Evolutionary conservation across 2,888 invertebrate species (phyloP).

Genomic region (Priocnemis perturbator): DNA sequence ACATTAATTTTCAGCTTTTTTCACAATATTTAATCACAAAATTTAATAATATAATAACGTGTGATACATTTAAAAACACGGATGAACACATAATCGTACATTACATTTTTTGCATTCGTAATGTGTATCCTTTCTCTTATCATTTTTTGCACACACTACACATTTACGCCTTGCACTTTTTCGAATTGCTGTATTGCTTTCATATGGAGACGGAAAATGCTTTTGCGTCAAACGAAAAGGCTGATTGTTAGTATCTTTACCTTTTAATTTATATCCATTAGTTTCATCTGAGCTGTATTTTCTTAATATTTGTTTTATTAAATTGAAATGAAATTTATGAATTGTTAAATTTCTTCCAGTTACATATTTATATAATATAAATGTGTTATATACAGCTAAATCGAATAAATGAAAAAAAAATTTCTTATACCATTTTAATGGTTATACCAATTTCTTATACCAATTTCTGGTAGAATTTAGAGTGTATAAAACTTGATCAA

Average conservation of each 20-base stretch:
- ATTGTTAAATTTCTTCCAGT: slow-evolving; percentile 21
- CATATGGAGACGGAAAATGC: slow-evolving; percentile 16
- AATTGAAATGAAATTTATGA: slow-evolving; percentile 15
- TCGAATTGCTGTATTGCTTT: slow-evolving; percentile 16
- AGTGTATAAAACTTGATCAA: slow-evolving; percentile 1
- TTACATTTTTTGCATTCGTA: slow-evolving; percentile 14
- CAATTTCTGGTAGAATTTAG: slow-evolving; percentile 14
- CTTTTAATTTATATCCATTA: slow-evolving; percentile 9
- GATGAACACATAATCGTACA: slow-evolving; percentile 6
- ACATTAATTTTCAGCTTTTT: slow-evolving; percentile 8
- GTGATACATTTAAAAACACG: slow-evolving; percentile 15
- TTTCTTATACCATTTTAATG: slow-evolving; percentile 21
- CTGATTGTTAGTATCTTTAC: slow-evolving; percentile 8
- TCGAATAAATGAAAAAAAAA: slow-evolving; percentile 29
- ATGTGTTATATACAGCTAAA: slow-evolving; percentile 25
- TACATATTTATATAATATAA: slow-evolving; percentile 24
- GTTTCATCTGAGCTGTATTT: not conserved
- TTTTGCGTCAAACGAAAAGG: slow-evolving; percentile 12
- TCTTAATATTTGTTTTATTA: slow-evolving; percentile 18
- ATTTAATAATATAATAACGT: slow-evolving; percentile 23
- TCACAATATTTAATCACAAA: slow-evolving; percentile 24
- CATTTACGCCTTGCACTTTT: slow-evolving; percentile 14
- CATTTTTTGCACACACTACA: slow-evolving; percentile 10
- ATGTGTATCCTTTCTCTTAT: slow-evolving; percentile 3
- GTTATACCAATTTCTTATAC: no score